A percentile compares a stretch with the other conserved stretches of the same genome.
These are phyloP conservation scores for Nemurella pictetii DNA, from an alignment of 2,888 invertebrate genomes.

Conservation along the genomic window DNA sequence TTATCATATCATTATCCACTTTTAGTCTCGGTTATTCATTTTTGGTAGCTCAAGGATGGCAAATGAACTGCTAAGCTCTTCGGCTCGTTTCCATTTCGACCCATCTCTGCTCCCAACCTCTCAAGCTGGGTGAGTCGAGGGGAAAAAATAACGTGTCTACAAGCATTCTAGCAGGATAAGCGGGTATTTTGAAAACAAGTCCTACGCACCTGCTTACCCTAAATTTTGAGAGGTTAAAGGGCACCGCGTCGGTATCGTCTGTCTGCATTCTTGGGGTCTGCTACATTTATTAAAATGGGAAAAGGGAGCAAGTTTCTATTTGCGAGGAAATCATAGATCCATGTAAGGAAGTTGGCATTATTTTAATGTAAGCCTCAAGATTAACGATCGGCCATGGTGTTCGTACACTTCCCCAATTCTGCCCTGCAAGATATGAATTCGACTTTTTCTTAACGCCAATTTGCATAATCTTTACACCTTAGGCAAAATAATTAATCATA, in stretches of 20 bases:
- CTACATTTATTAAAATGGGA: background rate
- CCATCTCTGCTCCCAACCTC: too few relatives aligned
- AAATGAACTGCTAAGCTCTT: too few relatives aligned
- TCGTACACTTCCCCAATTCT: background rate
- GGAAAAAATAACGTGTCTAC: too few relatives aligned
- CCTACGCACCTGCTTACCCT: background rate
- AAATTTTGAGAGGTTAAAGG: background rate
- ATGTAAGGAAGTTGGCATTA: background rate
- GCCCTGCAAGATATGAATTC: background rate
- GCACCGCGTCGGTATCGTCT: too few relatives aligned
- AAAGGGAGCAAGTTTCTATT: background rate
- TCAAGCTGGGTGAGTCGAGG: too few relatives aligned
- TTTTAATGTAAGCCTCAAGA: background rate
- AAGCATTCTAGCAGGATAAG: background rate
- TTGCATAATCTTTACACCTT: background rate
- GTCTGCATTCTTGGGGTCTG: background rate
- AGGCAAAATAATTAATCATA: background rate
- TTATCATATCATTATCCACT: background rate
- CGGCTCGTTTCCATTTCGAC: too few relatives aligned
- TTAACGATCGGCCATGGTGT: background rate
- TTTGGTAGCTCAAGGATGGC: too few relatives aligned
- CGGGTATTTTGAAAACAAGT: background rate
- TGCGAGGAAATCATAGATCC: background rate
- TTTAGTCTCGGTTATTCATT: background rate
- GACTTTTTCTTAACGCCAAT: background rate